A percentile compares a stretch with the other conserved stretches of the same genome.
phyloP scores from a whole-genome alignment of 2,797 vertebrate species.

The Acipenser ruthenus region DNA sequence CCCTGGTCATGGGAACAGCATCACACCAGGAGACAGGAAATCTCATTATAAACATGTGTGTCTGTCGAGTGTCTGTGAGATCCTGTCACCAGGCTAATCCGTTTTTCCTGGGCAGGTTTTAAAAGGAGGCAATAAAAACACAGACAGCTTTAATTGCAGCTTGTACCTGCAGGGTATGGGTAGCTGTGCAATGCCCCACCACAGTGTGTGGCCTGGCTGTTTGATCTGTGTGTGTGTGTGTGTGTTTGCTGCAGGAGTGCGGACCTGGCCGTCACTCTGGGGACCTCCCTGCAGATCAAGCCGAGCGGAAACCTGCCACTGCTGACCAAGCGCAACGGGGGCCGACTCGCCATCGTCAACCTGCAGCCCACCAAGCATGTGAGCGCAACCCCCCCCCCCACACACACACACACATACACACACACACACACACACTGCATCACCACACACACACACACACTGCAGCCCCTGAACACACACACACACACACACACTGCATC shows the following conservation, averaged over 20 bases:
- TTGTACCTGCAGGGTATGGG: neutral
- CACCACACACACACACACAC: neutral
- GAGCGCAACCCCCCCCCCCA: slow-evolving; percentile 37
- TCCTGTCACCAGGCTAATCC: no score
- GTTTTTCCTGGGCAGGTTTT: no score
- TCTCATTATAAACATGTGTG: no score
- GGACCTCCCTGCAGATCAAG: slow-evolving; percentile 93
- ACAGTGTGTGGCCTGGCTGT: neutral
- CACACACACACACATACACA: neutral
- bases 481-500: neutral
- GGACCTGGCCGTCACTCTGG: slow-evolving; percentile 82
- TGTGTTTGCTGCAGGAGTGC: slow-evolving; percentile 60
- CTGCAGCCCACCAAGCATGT: slow-evolving; percentile 92
- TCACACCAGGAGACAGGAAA: no score
- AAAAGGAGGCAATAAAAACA: no score
- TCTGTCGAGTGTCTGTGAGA: no score
- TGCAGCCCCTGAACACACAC: no score
- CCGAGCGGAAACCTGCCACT: slow-evolving; percentile 89
- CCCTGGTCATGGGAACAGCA: no score
- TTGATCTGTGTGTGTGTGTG: neutral
- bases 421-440: no score
- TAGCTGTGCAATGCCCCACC: neutral
- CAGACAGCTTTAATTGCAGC: no score
- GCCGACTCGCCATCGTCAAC: slow-evolving; percentile 85
- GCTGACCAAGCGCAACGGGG: slow-evolving; percentile 86